phyloP scores from a whole-genome alignment of 2,113 vertebrate genomes.

The Furnarius figulus region DNA sequence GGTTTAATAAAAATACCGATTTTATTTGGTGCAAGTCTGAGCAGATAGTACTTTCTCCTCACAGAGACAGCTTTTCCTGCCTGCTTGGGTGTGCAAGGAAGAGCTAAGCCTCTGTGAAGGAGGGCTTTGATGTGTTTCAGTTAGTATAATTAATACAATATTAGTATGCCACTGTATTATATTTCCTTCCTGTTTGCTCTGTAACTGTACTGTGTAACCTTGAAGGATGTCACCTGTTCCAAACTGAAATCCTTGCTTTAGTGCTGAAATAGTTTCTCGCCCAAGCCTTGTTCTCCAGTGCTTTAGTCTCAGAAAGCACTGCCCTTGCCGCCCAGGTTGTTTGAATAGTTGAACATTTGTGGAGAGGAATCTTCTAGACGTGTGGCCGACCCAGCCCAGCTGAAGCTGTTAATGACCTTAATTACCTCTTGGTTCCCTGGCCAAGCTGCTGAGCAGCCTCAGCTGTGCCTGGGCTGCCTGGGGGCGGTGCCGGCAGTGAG shows the following conservation, averaged over 20 bases:
- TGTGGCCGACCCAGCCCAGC: not conserved
- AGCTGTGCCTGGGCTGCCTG: not conserved
- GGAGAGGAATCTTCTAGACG: rapidly evolving
- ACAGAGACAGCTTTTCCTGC: not conserved
- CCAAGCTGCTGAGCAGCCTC: not conserved
- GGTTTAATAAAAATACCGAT: not conserved
- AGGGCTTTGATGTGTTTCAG: not conserved
- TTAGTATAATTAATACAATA: not conserved
- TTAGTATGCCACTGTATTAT: not conserved
- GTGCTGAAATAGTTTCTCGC: not conserved
- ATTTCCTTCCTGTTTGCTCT: not conserved
- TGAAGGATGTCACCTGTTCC: not conserved
- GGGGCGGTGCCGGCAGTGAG: rapidly evolving
- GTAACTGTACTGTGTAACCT: not conserved
- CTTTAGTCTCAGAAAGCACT: not conserved
- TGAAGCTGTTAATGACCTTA: not conserved
- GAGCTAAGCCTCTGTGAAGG: not conserved
- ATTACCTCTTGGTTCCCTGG: not conserved
- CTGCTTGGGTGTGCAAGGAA: not conserved
- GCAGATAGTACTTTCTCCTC: not conserved
- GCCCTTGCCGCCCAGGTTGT: not conserved
- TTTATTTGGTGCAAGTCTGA: not conserved
- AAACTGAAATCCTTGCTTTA: not conserved
- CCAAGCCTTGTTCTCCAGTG: not conserved
- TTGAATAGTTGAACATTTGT: rapidly evolving